These are phyloP conservation scores for Liasis olivaceus DNA, from an alignment of 2,797 vertebrate species.

Conservation along the genomic window DNA sequence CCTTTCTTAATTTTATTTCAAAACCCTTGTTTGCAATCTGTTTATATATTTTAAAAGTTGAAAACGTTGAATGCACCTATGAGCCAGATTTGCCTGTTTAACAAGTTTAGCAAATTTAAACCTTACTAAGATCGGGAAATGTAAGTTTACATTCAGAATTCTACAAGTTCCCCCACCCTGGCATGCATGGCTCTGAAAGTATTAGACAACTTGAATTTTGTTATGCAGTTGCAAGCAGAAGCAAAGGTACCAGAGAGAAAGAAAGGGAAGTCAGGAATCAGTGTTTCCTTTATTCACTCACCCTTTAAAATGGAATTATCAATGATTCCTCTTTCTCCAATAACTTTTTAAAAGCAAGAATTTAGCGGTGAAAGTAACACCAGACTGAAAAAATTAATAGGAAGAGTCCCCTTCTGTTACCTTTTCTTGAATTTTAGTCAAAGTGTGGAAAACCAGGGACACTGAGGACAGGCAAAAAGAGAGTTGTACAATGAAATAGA, in stretches of 20 bases:
- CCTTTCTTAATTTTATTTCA: constrained; percentile 20
- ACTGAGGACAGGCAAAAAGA: too few relatives aligned
- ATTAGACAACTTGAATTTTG: constrained; percentile 19
- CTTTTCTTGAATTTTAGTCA: too few relatives aligned
- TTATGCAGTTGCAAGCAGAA: background rate
- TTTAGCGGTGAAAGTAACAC: too few relatives aligned
- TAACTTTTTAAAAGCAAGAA: too few relatives aligned
- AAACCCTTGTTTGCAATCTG: constrained; percentile 44
- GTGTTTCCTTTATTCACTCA: background rate
- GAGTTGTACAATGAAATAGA: too few relatives aligned
- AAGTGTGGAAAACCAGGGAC: too few relatives aligned
- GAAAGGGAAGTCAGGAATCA: background rate
- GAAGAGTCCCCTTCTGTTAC: too few relatives aligned
- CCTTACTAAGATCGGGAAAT: background rate
- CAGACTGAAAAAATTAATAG: too few relatives aligned
- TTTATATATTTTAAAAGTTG: constrained; percentile 28
- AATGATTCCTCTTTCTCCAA: too few relatives aligned
- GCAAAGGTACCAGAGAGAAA: background rate
- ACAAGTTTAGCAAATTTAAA: background rate
- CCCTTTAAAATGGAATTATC: background rate
- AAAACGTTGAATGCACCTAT: background rate
- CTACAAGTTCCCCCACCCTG: background rate
- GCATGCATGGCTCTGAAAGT: background rate
- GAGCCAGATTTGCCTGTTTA: constrained; percentile 8
- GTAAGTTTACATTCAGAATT: constrained; percentile 8